A percentile compares a stretch with the other conserved stretches of the same genome.
These are phyloP conservation scores for Axea sp. DNA, from an alignment of 2,888 invertebrate genomes.

Conservation along the genomic window DNA sequence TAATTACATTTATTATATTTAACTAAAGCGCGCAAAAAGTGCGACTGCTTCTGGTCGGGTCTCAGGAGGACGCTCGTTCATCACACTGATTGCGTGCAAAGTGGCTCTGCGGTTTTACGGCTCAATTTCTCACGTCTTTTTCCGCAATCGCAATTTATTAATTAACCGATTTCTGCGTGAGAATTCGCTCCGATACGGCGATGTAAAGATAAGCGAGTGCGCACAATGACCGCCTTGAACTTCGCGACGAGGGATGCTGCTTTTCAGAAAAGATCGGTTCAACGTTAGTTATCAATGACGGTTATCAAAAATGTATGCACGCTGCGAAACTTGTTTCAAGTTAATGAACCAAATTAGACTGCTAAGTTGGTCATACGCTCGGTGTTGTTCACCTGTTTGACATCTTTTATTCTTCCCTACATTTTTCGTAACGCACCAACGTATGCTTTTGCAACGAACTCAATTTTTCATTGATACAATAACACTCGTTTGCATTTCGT, in stretches of 20 bases:
- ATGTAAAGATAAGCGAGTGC: constrained; percentile 31
- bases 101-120: background rate
- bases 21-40: background rate
- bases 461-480: no score
- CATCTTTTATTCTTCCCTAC: no score
- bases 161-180: constrained; percentile 37
- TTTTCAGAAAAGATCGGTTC: constrained; percentile 41
- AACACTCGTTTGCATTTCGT: no score
- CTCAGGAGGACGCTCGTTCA: constrained; percentile 9
- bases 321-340: constrained; percentile 44
- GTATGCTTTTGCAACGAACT: no score
- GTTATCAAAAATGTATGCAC: constrained; percentile 36
- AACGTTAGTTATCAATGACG: constrained; percentile 43
- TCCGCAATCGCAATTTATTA: constrained; percentile 27
- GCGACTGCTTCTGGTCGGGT: background rate
- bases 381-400: constrained; percentile 3
- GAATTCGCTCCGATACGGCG: constrained; percentile 23
- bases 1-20: constrained; percentile 25
- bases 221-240: constrained; percentile 54
- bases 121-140: constrained; percentile 7
- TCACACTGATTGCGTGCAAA: constrained; percentile 9
- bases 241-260: constrained; percentile 36
- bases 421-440: no score
- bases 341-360: constrained; percentile 44
- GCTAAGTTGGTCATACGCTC: constrained; percentile 27